Conservation (phyloP, 1,140 invertebrate genomes). For the Geopemphigus sp. region DNA sequence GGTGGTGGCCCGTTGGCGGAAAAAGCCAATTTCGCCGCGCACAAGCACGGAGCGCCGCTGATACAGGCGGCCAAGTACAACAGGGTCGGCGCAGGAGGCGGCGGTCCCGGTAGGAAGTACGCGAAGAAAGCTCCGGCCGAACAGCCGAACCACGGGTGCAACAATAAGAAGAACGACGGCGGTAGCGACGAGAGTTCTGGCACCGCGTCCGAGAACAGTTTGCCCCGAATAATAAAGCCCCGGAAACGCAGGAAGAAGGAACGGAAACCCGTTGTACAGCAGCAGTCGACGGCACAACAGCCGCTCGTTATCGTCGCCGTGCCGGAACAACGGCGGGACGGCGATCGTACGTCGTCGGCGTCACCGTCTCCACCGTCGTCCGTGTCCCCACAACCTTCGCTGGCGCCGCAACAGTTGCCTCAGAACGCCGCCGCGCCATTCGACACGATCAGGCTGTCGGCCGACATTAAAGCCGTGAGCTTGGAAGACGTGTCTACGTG, state of each 20-base stretch:
- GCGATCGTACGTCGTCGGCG: not conserved
- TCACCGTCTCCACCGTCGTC: not conserved
- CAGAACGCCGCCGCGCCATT: constrained; percentile 52
- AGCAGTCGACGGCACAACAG: too few relatives aligned
- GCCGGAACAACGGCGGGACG: not conserved
- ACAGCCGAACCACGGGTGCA: constrained; percentile 15
- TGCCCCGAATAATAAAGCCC: constrained; percentile 84
- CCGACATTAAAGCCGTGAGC: constrained; percentile 53
- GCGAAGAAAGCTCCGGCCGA: constrained; percentile 45
- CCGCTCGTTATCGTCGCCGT: not conserved
- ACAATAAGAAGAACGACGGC: constrained; percentile 29
- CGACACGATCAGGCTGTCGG: constrained; percentile 50
- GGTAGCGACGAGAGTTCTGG: constrained; percentile 74
- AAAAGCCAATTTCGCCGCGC: constrained; percentile 51
- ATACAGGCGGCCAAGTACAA: constrained; percentile 50
- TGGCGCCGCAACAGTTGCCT: constrained; percentile 50
- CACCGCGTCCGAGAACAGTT: constrained; percentile 70
- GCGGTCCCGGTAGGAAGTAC: constrained; percentile 47
- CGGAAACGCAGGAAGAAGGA: constrained; percentile 86
- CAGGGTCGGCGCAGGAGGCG: not conserved
- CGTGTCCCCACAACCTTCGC: constrained; percentile 48
- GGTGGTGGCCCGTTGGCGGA: constrained; percentile 53
- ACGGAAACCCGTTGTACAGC: constrained; percentile 68
- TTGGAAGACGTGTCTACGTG: constrained; percentile 60
- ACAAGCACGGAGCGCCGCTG: constrained; percentile 50